Conservation (phyloP, 2,113 vertebrate species). For the Ptilorrhoa leucosticta region DNA sequence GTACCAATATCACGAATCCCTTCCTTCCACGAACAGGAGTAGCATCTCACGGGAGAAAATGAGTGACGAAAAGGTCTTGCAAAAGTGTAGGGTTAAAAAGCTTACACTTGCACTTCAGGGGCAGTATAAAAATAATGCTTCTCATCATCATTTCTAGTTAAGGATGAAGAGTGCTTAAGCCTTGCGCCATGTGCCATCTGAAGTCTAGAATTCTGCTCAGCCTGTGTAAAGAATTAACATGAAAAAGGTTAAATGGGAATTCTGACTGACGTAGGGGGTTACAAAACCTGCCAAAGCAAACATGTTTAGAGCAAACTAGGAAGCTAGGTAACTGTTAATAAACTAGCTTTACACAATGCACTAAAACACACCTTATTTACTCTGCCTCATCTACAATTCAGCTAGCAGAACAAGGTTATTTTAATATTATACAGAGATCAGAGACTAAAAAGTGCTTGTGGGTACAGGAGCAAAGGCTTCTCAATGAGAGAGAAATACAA, state of each 20-base stretch:
- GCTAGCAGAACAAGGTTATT: constrained; percentile 19
- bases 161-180: neutral
- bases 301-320: neutral
- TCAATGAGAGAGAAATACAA: constrained; percentile 34
- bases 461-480: neutral
- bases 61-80: neutral
- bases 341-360: neutral
- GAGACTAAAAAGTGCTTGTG: neutral
- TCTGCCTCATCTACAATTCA: neutral
- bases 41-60: neutral
- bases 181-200: neutral
- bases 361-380: neutral
- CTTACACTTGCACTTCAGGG: neutral
- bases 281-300: neutral
- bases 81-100: constrained; percentile 20
- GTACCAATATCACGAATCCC: neutral
- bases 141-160: neutral
- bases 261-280: neutral
- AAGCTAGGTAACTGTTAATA: neutral
- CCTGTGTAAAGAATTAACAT: neutral
- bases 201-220: neutral
- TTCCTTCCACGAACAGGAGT: neutral
- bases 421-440: neutral
- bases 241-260: neutral
- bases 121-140: neutral